Percentiles rank a stretch among this genome's conserved stretches.
Evolutionary conservation across 53 echinoderm and acorn worm genomes (phyloP).

Genomic region (Holothuria scabra): DNA sequence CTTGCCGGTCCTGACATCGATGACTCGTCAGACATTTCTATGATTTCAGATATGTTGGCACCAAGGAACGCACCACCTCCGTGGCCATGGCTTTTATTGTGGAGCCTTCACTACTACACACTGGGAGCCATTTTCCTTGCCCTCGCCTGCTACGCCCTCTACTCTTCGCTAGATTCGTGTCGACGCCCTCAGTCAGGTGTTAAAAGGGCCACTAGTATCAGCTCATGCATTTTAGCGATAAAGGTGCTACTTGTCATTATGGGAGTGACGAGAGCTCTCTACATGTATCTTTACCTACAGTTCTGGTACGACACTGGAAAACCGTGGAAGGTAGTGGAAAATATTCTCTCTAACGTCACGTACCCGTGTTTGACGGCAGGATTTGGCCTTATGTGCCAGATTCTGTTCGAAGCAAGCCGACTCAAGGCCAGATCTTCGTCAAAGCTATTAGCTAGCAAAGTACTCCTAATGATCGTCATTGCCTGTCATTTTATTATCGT

Average conservation of each 20-base stretch:
- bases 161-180: conserved; percentile 51
- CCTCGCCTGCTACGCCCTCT: conserved; percentile 69
- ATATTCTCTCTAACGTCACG: conserved; percentile 69
- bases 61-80: not conserved
- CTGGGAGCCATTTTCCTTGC: conserved; percentile 62
- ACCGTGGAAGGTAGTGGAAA: conserved; percentile 42
- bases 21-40: too few species aligned
- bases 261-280: conserved; percentile 65
- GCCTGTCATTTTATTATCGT: conserved; percentile 62
- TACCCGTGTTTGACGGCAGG: conserved; percentile 88
- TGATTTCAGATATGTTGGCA: too few species aligned
- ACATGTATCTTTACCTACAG: conserved; percentile 74
- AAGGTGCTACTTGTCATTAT: conserved; percentile 63
- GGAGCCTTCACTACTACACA: conserved; percentile 71
- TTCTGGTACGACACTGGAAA: conserved; percentile 9
- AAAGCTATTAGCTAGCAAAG: conserved; percentile 57
- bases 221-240: conserved; percentile 72
- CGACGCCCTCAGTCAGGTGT: conserved; percentile 18
- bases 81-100: conserved; percentile 44
- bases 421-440: conserved; percentile 65
- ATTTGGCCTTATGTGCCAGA: conserved; percentile 78
- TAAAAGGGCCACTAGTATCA: conserved; percentile 39
- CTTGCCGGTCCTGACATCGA: too few species aligned
- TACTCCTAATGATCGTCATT: conserved; percentile 57
- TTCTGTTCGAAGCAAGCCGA: conserved; percentile 69